Percentiles rank a stretch among this genome's conserved stretches.
These are phyloP conservation scores for Alaudala cheleensis DNA, from an alignment of 2,113 vertebrate species.

Conservation along the genomic window DNA sequence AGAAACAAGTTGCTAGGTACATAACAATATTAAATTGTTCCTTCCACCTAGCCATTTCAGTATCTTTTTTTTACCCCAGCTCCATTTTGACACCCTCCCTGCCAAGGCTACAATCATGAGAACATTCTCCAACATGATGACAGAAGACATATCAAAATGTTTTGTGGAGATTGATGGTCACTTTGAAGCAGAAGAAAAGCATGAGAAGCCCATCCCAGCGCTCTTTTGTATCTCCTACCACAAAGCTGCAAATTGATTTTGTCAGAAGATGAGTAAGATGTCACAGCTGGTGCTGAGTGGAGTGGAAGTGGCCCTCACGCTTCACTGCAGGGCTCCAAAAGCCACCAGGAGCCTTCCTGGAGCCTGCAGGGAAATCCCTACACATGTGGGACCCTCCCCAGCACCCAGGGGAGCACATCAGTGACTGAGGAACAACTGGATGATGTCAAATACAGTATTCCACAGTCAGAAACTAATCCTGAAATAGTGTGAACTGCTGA, in stretches of 20 bases:
- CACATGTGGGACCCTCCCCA: not conserved
- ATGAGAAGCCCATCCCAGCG: not conserved
- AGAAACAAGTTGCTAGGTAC: not conserved
- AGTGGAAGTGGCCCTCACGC: not conserved
- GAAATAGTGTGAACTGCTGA: not conserved
- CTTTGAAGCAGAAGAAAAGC: not conserved
- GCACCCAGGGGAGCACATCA: not conserved
- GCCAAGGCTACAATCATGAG: not conserved
- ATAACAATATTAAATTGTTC: not conserved
- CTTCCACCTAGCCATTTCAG: not conserved
- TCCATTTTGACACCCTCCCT: not conserved
- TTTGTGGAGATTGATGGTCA: not conserved
- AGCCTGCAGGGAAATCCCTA: not conserved
- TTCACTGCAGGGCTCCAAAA: not conserved
- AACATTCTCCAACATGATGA: not conserved
- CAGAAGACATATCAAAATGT: fast-evolving
- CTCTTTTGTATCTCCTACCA: not conserved
- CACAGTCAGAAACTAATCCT: not conserved
- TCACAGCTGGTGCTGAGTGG: not conserved
- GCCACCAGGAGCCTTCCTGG: not conserved
- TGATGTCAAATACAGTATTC: not conserved
- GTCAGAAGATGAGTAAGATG: not conserved
- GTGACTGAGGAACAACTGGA: not conserved
- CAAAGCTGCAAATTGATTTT: not conserved
- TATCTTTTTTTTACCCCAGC: not conserved